A percentile compares a stretch with the other conserved stretches of the same genome.
These are phyloP conservation scores for Zaprionus ghesquierei DNA, from an alignment of 1,140 invertebrate genomes.

Conservation along the genomic window DNA sequence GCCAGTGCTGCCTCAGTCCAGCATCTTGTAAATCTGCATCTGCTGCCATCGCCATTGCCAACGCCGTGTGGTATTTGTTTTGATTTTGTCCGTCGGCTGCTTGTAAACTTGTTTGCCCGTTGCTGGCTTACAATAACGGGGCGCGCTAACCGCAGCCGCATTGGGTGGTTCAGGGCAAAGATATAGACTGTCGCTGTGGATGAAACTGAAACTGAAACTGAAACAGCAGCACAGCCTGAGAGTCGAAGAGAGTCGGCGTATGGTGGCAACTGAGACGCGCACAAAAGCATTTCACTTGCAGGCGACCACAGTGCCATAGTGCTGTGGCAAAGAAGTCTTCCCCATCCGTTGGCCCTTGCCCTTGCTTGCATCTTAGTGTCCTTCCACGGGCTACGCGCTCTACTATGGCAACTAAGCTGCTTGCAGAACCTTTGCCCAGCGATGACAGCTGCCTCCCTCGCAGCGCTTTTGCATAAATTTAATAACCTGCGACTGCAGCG, in stretches of 20 bases:
- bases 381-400: background rate
- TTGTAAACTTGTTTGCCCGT: slow-evolving; percentile 27
- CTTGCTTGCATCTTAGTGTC: background rate
- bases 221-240: background rate
- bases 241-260: no score
- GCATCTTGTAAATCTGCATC: slow-evolving; percentile 25
- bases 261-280: background rate
- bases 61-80: slow-evolving; percentile 60
- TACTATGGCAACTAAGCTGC: background rate
- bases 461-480: background rate
- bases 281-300: slow-evolving; percentile 32
- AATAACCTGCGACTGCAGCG: background rate
- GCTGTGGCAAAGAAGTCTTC: background rate
- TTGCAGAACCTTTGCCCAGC: background rate
- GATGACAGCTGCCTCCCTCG: background rate
- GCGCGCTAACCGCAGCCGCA: background rate
- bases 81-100: slow-evolving; percentile 46
- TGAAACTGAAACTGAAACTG: background rate
- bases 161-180: background rate
- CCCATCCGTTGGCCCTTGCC: no score
- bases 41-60: background rate
- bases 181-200: background rate
- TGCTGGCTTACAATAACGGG: slow-evolving; percentile 17
- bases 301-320: slow-evolving; percentile 16
- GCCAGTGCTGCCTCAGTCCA: background rate